phyloP scores from a whole-genome alignment of 1,140 invertebrate genomes.

The Pinna nobilis region DNA sequence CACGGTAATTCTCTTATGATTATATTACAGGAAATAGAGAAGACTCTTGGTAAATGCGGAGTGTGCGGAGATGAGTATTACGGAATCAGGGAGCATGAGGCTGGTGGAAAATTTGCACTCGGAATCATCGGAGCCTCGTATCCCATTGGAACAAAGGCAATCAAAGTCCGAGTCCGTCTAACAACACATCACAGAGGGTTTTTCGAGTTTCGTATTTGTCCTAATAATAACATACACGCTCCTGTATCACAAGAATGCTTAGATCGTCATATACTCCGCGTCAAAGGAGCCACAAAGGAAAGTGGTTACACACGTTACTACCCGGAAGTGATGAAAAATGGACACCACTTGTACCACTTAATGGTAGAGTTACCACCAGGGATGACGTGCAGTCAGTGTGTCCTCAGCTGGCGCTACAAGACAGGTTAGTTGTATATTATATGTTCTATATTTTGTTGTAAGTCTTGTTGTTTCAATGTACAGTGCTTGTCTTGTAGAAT shows the following conservation, averaged over 20 bases:
- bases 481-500: too few relatives aligned
- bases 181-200: slow-evolving; percentile 61
- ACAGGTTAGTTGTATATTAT: slow-evolving; percentile 86
- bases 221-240: slow-evolving; percentile 36
- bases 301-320: slow-evolving; percentile 33
- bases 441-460: neutral
- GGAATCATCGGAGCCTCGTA: slow-evolving; percentile 68
- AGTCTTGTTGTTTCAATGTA: too few relatives aligned
- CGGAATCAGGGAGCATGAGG: slow-evolving; percentile 67
- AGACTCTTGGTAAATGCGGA: slow-evolving; percentile 75
- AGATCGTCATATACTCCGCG: slow-evolving; percentile 32
- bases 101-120: slow-evolving; percentile 70
- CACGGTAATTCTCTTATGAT: too few relatives aligned
- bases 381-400: slow-evolving; percentile 89
- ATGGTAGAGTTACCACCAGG: slow-evolving; percentile 82
- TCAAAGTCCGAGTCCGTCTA: slow-evolving; percentile 53
- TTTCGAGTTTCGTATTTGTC: slow-evolving; percentile 47
- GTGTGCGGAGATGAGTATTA: slow-evolving; percentile 74
- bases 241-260: slow-evolving; percentile 48
- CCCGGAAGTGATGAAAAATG: slow-evolving; percentile 9
- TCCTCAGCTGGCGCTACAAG: slow-evolving; percentile 93
- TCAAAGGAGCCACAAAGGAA: slow-evolving; percentile 30
- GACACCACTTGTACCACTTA: slow-evolving; percentile 31
- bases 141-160: slow-evolving; percentile 20
- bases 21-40: slow-evolving; percentile 35